Base-by-base conservation (phyloP, 2,113 vertebrate genomes). In the Zosterops pallidus region DNA sequence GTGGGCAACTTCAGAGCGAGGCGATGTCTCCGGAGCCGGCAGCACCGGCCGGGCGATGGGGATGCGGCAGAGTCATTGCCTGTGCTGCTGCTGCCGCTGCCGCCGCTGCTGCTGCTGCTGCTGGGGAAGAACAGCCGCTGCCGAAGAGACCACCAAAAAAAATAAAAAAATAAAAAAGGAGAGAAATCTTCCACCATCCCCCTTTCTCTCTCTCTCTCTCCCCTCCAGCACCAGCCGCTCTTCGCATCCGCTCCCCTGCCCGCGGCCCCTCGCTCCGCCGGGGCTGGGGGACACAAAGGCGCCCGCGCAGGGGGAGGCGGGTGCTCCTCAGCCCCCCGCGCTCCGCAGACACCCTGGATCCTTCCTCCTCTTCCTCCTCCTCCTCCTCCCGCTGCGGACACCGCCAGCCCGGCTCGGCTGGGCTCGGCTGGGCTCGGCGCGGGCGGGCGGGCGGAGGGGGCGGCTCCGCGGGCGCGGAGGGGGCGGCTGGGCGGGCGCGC, bases 1-100 rank as follows among this genome's bases (percentile, higher is more conserved):
- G 96, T 95, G 96, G 94, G 95, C 97, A 97, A 96, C 96, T 97
- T 98, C 97, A 94, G 92, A 95, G 97, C 90, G 91, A 65, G 78
- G 91, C 69, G 92, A 72, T 23, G 96, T 65, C 86, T 77, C 76
- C 67, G 14, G 75, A 76, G 86, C 79, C 79, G 46, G 91, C 75
- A 90, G 56, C 78, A 55, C 71, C 79, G 89, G 79, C 94, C 71
- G 63, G 59, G 64, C 80, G 83, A 83, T 50, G 86, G 59, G 89
- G 64, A 95, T 96, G 95, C 89, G 52, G 94, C 95, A 89, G 95
- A 96, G 53, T 97, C 95, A 93, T 96, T 17, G 96, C 96, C 68
- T 39, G 72, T 19, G 87, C 67, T 55, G 83, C 93, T 29, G 86
- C 93, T 0, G 92, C 95, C 3, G 93, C 96, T 15, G 82, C 92